Conservation (phyloP, 2,888 invertebrate species). For the Laspeyria flexula region DNA sequence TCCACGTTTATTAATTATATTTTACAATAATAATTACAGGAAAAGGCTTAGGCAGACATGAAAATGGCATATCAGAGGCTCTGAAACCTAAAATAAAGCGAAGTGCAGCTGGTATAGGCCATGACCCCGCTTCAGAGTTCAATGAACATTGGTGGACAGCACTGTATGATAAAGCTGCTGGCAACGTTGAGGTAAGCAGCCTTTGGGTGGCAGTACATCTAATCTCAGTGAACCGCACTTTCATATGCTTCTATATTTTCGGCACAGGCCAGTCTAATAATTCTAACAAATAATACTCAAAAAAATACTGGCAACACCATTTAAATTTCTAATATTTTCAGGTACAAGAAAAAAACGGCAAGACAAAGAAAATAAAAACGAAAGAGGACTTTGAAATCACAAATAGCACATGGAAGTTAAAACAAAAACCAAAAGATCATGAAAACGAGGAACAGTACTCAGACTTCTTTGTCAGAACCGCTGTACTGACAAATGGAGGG, state of each 20-base stretch:
- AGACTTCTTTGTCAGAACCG: constrained; percentile 71
- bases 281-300: not conserved
- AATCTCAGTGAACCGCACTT: no score
- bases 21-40: constrained; percentile 77
- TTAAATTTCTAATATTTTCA: constrained; percentile 34
- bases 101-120: constrained; percentile 92
- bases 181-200: constrained; percentile 86
- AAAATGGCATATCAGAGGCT: constrained; percentile 91
- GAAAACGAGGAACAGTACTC: constrained; percentile 61
- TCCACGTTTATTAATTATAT: no score
- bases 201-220: not conserved
- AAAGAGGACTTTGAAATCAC: constrained; percentile 67
- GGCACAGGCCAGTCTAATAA: no score
- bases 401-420: constrained; percentile 72
- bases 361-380: constrained; percentile 74
- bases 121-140: constrained; percentile 90
- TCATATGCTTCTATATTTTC: no score
- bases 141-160: constrained; percentile 95
- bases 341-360: constrained; percentile 74
- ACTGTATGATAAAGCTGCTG: constrained; percentile 90
- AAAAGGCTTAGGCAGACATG: constrained; percentile 93
- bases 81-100: constrained; percentile 93
- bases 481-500: constrained; percentile 66
- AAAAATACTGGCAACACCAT: not conserved
- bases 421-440: constrained; percentile 52